Percentiles rank a stretch among this genome's conserved stretches.
Conservation (phyloP, 2,888 invertebrate genomes). For the Ophion ellenae region DNA sequence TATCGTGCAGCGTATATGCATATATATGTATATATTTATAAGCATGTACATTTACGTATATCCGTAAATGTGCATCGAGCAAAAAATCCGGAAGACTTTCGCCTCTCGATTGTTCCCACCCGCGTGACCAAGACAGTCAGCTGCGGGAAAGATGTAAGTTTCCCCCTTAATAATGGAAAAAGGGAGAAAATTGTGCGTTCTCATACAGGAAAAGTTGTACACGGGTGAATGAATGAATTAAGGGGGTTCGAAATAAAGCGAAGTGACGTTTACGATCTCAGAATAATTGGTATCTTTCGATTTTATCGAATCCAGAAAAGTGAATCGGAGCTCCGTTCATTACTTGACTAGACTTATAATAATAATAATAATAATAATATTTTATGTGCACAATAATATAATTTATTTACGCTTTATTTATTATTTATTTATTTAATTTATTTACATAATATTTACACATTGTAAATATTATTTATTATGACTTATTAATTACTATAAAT, state of each 20-base stretch:
- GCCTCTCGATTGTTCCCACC: slow-evolving; percentile 53
- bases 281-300: neutral
- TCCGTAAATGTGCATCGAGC: slow-evolving; percentile 9
- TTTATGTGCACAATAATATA: too few species aligned
- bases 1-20: neutral
- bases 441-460: too few species aligned
- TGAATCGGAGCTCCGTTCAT: neutral
- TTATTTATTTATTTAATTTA: too few species aligned
- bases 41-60: neutral
- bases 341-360: too few species aligned
- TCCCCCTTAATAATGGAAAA: slow-evolving; percentile 17
- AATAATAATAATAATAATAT: too few species aligned
- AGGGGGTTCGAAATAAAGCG: neutral
- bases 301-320: neutral
- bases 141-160: slow-evolving; percentile 28
- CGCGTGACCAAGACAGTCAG: slow-evolving; percentile 29
- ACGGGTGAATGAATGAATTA: slow-evolving; percentile 8
- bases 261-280: neutral
- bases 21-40: neutral
- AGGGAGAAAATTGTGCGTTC: neutral
- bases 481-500: too few species aligned
- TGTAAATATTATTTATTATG: too few species aligned
- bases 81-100: slow-evolving; percentile 63
- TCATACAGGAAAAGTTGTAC: neutral
- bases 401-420: too few species aligned